Percentiles rank a stretch among this genome's conserved stretches.
These are phyloP conservation scores for Limnephilus marmoratus DNA, from an alignment of 2,888 invertebrate species.

Conservation along the genomic window DNA sequence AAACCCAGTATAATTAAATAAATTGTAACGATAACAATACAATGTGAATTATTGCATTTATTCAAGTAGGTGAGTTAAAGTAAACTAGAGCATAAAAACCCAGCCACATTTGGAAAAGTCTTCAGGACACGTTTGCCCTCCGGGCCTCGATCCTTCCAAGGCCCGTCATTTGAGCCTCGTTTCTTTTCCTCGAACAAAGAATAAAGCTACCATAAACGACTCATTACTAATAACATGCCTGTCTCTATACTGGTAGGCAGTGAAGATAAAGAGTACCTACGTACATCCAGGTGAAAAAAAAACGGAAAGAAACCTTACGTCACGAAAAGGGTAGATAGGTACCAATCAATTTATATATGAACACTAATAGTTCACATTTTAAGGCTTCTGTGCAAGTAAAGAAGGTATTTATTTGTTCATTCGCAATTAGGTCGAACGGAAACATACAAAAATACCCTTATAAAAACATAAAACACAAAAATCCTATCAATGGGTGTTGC, in stretches of 20 bases:
- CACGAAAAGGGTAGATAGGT: background rate
- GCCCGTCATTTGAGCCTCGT: background rate
- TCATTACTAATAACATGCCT: background rate
- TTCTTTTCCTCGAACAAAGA: conserved; percentile 8
- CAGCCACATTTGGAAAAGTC: background rate
- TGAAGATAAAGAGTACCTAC: background rate
- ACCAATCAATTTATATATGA: no score
- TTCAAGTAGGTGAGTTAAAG: background rate
- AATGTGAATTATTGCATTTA: no score
- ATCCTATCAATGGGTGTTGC: background rate
- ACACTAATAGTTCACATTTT: background rate
- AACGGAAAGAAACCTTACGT: background rate
- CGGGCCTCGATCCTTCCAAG: background rate
- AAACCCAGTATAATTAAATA: no score
- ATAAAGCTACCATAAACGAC: background rate
- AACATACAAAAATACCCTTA: background rate
- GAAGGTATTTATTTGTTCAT: background rate
- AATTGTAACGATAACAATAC: no score
- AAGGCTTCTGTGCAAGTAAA: background rate
- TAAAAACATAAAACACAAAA: background rate
- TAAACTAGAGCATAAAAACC: background rate
- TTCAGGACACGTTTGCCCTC: conserved; percentile 39
- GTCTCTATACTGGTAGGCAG: background rate
- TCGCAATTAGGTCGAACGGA: background rate
- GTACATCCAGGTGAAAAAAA: background rate